Conservation (phyloP, 2,797 vertebrate genomes). For the Malurus splendens region DNA sequence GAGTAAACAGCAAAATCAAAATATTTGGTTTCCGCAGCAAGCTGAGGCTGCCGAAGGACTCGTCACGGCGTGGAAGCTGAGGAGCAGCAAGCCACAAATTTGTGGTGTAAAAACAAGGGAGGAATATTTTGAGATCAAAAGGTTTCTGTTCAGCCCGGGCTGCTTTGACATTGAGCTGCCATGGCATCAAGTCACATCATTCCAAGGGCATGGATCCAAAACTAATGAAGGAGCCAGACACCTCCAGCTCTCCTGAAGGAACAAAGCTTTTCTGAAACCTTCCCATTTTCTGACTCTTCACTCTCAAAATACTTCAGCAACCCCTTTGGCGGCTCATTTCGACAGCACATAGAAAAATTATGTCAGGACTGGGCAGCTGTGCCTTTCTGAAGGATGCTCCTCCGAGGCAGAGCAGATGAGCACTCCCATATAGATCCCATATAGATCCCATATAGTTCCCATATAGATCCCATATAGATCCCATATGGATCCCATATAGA, state of each 20-base stretch:
- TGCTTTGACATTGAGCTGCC: background rate
- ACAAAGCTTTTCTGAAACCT: background rate
- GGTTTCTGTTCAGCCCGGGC: background rate
- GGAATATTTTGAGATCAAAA: background rate
- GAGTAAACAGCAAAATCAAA: slow-evolving; percentile 41
- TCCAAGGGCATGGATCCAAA: accelerated
- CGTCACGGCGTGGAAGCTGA: background rate
- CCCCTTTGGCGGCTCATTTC: background rate
- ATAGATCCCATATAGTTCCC: background rate
- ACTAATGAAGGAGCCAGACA: accelerated
- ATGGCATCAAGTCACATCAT: accelerated
- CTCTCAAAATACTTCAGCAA: background rate
- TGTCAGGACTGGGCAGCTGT: background rate
- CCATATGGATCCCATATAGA: background rate
- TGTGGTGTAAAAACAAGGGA: background rate
- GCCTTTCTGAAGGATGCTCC: background rate
- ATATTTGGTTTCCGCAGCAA: slow-evolving; percentile 42
- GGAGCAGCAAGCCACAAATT: background rate
- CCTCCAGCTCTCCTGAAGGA: accelerated
- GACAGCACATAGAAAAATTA: background rate
- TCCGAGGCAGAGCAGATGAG: background rate
- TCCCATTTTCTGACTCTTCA: background rate
- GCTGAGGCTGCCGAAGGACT: background rate
- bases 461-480: no score
- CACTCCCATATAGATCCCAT: background rate